Evolutionary conservation across 1,140 invertebrate genomes (phyloP), one percentile per base, ranked within the genome.

Genomic region (Asbolus verrucosus): DNA sequence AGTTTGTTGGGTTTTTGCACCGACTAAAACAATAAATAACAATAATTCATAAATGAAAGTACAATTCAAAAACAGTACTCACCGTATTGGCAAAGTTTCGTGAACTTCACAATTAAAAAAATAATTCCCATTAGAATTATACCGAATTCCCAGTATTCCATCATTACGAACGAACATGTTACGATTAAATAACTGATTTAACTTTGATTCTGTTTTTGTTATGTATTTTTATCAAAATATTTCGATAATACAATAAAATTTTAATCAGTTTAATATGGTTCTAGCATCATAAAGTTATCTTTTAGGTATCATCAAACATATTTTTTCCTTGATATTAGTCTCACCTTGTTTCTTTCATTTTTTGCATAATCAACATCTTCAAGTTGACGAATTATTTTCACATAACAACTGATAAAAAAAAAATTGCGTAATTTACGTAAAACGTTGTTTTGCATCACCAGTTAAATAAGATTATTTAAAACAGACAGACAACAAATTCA

Each of bases 11-110:
- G n/a, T n/a, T 18, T 46, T 46, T 1, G 41, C 2, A 1, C 41
- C 41, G 18, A 46, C 41, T 46, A 9, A 41, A 41, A 41, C 15
- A 0, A 1, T 18, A 19, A 60, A 15, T 30, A 60, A 13, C n/a
- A 4, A n/a, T 27, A 27, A 27, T 27, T 27, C 24, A n/a, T n/a
- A n/a, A n/a, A n/a, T n/a, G n/a, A n/a, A n/a, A n/a, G n/a, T n/a
- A n/a, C n/a, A n/a, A n/a, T n/a, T n/a, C n/a, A n/a, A n/a, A n/a
- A n/a, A n/a, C n/a, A 36, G 2, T 36, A 36, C 33, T 36, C 31
- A 63, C 61, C 21, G 11, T 63, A 2, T 39, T 21, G 31, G 6
- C 61, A 63, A 24, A 63, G 11, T 39, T 63, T 39, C 11, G 39
- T 27, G n/a, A 63, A 9, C 16, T 39, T 14, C 4, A 24, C 18